Evolutionary conservation across 2,888 invertebrate genomes (phyloP), one percentile per base, ranked within the genome.

Genomic region (Drosophila borealis): DNA sequence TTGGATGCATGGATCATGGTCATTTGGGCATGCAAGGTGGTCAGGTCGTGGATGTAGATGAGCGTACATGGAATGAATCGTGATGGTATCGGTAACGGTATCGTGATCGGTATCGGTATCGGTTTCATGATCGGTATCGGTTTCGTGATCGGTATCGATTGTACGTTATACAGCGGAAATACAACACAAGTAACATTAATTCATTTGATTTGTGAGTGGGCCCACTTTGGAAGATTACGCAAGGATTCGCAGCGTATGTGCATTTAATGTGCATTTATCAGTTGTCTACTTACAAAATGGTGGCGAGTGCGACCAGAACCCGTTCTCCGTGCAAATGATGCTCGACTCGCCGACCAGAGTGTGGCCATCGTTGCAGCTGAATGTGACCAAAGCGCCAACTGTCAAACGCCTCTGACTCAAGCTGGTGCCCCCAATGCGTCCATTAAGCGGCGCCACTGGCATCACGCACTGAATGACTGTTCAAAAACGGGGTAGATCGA

Each of bases 291-390:
- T 92, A 94, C 97, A 97, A 91, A 96, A 95, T 50, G 97, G 97
- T 11, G 96, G 95, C 21, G 96, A 95, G 91, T 97, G 96, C 2
- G 97, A 97, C 97, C 97, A 97, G 90, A 95, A 96, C 49, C 97
- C 97, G 70, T 95, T 96, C 91, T 97, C 97, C 6, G 96, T 97
- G 93, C 97, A 97, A 48, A 97, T 96, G 80, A 96, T 95, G 71
- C 96, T 96, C 0, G 95, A 94, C 91, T 97, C 96, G 4, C 97
- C 97, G 33, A 92, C 91, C 75, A 93, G 88, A 68, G 91, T 88
- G 91, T 95, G 95, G 21, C 95, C 94, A 50, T 94, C 95, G 74
- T 94, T 93, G 91, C 96, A 96, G 44, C 95, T 94, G 92, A 96
- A 97, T 87, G 95, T 96, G 80, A 97, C 95, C 62, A 97, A 93